phyloP scores from a whole-genome alignment of 2,888 invertebrate genomes.

The Acleris sparsana region DNA sequence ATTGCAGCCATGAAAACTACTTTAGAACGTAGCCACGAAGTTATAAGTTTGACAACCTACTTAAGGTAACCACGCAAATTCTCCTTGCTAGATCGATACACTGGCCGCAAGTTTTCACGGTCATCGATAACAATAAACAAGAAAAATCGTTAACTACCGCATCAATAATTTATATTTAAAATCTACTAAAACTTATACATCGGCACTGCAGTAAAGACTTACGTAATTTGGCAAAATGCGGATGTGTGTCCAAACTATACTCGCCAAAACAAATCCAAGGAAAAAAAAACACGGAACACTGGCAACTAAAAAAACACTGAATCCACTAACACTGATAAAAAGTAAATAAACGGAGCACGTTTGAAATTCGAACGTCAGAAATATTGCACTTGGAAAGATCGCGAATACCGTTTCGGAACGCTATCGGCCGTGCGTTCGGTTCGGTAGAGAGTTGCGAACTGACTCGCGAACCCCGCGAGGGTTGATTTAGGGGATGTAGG shows the following conservation, averaged over 20 bases:
- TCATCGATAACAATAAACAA: constrained; percentile 1
- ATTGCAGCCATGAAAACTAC: too few relatives aligned
- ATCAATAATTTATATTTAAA: constrained; percentile 30
- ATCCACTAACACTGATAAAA: constrained; percentile 42
- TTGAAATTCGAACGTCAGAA: constrained; percentile 56
- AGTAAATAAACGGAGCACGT: constrained; percentile 45
- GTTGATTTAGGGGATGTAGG: constrained; percentile 41
- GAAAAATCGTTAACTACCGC: background rate
- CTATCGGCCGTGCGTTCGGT: constrained; percentile 49
- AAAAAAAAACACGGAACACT: constrained; percentile 37
- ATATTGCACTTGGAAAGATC: constrained; percentile 75
- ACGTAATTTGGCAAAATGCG: constrained; percentile 71
- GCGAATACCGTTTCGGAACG: constrained; percentile 51
- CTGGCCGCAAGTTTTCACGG: constrained; percentile 6
- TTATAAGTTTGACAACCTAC: too few relatives aligned
- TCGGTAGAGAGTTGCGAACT: constrained; percentile 43
- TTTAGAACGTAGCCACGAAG: too few relatives aligned
- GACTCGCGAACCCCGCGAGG: constrained; percentile 40
- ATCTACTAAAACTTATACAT: constrained; percentile 41
- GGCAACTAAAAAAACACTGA: constrained; percentile 30
- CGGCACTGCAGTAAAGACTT: constrained; percentile 81
- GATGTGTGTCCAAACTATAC: constrained; percentile 34
- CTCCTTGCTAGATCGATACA: constrained; percentile 1
- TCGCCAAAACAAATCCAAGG: constrained; percentile 39
- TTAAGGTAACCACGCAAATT: constrained; percentile 4